A percentile compares a stretch with the other conserved stretches of the same genome.
Conservation (phyloP, 2,888 invertebrate genomes). For the Saturnia japonica region DNA sequence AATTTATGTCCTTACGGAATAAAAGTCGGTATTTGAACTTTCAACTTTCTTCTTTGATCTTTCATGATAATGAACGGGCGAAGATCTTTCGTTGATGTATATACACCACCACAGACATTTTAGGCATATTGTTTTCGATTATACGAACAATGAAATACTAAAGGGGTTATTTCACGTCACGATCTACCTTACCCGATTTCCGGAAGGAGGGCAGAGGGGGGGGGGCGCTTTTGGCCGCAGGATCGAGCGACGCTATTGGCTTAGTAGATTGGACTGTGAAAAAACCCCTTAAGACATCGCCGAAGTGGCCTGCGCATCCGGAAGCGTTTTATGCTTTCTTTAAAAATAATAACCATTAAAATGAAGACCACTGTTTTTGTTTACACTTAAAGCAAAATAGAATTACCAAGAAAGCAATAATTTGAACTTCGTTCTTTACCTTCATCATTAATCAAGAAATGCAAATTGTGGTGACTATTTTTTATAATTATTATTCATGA, state of each 20-base stretch:
- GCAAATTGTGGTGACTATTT: no score
- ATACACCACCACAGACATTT: constrained; percentile 26
- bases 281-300: no score
- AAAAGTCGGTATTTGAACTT: constrained; percentile 21
- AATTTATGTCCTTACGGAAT: constrained; percentile 33
- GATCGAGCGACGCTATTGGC: no score
- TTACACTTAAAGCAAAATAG: constrained; percentile 4
- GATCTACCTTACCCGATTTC: no score
- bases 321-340: constrained; percentile 29
- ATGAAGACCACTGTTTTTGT: constrained; percentile 11
- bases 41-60: constrained; percentile 29
- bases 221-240: no score
- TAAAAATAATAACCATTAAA: constrained; percentile 24
- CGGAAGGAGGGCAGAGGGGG: no score
- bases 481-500: no score
- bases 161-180: no score
- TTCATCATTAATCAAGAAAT: no score
- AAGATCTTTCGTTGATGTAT: constrained; percentile 30
- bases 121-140: constrained; percentile 21
- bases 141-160: constrained; percentile 22
- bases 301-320: no score
- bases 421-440: background rate
- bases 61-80: constrained; percentile 39
- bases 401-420: background rate
- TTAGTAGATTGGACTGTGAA: no score